Evolutionary conservation across 2,113 vertebrate genomes (phyloP), one percentile per base, ranked within the genome.

Genomic region (Brienomyrus longianalis): DNA sequence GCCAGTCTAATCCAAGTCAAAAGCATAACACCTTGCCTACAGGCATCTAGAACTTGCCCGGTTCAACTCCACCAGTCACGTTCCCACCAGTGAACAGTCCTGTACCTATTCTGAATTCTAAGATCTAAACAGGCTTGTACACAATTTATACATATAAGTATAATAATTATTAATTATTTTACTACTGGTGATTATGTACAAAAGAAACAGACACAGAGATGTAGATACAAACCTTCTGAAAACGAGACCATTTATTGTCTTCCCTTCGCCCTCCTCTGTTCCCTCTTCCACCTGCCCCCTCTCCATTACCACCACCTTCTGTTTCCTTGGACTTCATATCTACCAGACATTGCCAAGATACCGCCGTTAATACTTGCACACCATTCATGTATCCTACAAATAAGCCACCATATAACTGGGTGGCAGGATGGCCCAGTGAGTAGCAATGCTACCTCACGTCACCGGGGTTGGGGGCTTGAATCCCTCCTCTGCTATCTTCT

Each of bases 171-270:
- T n/a, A 11, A 31, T 88, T 39, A 39, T 39, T 39, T 39, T 39
- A 39, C 52, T 59, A 23, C 56, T 59, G 15, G 56, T 23, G 23
- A 80, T 43, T 13, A 62, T 70, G 0, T 62, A 62, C 15, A 43
- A 8, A 62, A n/a, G 6, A 66, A 13, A 23, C 9, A 87, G 11
- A 23, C 43, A 66, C n/a, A 48, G 13, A 62, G 17, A 50, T 10
- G 21, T 54, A 43, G 50, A 23, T 10, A 89, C 90, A 50, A 21
- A 90, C 90, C 87, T 90, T 94, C 93, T 93, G 93, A 89, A 95
- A 92, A n/a, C 91, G 93, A 94, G 94, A 95, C 94, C 94, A 95
- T 62, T 91, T 89, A 0, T 90, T 92, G 1, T 93, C 90, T 23
- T 92, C 87, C 35, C 92, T 92, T 88, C 91, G 90, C 17, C 93